Base-by-base conservation (phyloP, 2,888 invertebrate genomes). In the Neoascia interrupta region DNA sequence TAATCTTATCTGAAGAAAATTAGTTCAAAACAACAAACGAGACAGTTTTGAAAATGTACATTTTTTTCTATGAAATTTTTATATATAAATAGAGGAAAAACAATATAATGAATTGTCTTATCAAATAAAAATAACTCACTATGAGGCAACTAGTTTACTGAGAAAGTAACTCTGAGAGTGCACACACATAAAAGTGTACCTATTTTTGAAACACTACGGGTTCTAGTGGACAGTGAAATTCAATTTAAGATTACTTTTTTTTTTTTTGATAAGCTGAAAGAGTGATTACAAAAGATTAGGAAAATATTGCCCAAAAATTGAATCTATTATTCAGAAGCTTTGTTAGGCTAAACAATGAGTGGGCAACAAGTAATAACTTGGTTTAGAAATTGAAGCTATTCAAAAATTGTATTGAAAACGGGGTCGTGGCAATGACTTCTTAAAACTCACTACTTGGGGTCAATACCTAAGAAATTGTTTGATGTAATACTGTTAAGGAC, bases 21-120 rank as follows among this genome's bases (percentile, higher is more conserved):
- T 54, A 69, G 69, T 63, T 75, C 63, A 69, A 69, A 75, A 69
- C 54, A 75, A 75, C 75, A 69, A 63, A 39, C 54, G 37, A 68
- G 47, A 36, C 64, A 53, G 31, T 45, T 66, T 36, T 64, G 43
- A n/a, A 39, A 54, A 37, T 41, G 36, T 54, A n/a, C n/a, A n/a
- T n/a, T 34, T 18, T 53, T 61, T 54, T 54, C 49, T 75, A 69
- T 61, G 28, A 34, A 56, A 49, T 64, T n/a, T 70, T n/a, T n/a
- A 26, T 72, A 45, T 13, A 5, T 19, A 11, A 34, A 51, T 34
- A 26, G 16, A 2, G 21, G 23, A 2, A 70, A 23, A 26, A 21
- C 21, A 26, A 28, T 26, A 37, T 31, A 54, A 61, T 61, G 60
- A 49, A 68, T 49, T 15, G 10, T 16, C 64, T 73, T 73, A 73